Conservation (phyloP, 2,113 vertebrate genomes). For the Ranitomeya imitator region DNA sequence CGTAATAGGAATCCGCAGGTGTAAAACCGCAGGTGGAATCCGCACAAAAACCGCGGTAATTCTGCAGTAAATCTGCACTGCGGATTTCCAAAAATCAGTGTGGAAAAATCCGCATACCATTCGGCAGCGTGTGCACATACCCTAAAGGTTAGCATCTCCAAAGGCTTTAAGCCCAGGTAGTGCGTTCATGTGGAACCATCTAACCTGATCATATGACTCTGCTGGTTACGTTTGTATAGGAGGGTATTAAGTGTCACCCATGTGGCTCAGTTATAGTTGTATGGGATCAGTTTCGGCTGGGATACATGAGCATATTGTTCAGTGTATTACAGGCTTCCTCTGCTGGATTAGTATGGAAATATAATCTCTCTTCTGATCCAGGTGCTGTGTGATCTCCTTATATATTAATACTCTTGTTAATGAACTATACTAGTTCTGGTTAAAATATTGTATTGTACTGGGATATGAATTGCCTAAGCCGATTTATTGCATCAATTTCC, state of each 20-base stretch:
- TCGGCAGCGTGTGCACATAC: too few relatives aligned
- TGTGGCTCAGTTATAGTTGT: not conserved
- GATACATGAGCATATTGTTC: not conserved
- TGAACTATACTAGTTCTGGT: conserved; percentile 4
- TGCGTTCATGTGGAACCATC: not conserved
- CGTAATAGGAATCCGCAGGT: too few relatives aligned
- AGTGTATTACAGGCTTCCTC: not conserved
- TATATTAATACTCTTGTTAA: not conserved
- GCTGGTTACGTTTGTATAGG: not conserved
- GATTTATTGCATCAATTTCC: not conserved
- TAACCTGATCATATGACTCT: not conserved
- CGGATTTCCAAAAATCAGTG: too few relatives aligned
- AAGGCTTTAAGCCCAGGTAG: not conserved
- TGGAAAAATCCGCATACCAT: too few relatives aligned
- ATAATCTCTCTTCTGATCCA: not conserved
- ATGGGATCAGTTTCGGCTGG: not conserved
- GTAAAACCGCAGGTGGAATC: too few relatives aligned
- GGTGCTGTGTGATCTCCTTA: not conserved
- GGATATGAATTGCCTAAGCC: not conserved
- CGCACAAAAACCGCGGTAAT: too few relatives aligned
- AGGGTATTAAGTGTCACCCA: not conserved
- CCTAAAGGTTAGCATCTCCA: not conserved
- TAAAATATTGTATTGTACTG: not conserved
- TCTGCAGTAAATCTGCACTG: too few relatives aligned
- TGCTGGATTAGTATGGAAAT: not conserved